A percentile compares a stretch with the other conserved stretches of the same genome.
These are phyloP conservation scores for Potorous gilbertii DNA, from an alignment of 2,797 vertebrate species.

Conservation along the genomic window DNA sequence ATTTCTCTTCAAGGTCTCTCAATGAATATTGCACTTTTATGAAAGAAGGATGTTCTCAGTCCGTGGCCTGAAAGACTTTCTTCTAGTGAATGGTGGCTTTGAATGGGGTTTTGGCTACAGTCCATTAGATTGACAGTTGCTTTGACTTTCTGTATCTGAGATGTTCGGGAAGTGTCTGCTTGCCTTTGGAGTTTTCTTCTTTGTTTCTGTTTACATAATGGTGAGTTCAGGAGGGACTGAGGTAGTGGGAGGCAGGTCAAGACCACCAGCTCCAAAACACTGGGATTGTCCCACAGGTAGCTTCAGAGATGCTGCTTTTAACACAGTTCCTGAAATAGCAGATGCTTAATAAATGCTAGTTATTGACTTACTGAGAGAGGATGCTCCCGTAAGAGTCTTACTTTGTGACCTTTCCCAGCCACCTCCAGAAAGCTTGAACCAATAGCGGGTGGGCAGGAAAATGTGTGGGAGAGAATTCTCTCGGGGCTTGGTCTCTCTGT, in stretches of 20 bases:
- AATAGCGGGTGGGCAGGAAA: neutral
- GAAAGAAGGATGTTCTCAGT: neutral
- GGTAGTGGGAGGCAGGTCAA: neutral
- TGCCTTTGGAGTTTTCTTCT: neutral
- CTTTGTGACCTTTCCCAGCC: neutral
- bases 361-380: neutral
- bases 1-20: neutral
- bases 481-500: neutral
- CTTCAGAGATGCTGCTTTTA: neutral
- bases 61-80: neutral
- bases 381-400: neutral
- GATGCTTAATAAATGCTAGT: neutral
- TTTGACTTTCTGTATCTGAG: neutral
- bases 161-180: neutral
- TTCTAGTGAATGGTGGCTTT: neutral
- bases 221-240: neutral
- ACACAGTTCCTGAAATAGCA: neutral
- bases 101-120: neutral
- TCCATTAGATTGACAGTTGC: neutral
- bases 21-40: neutral
- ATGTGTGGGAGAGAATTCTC: neutral
- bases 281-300: neutral
- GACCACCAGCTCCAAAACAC: neutral
- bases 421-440: neutral
- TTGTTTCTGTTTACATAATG: neutral